Conservation (phyloP, 2,888 invertebrate species). For the Creontiades dilutus region DNA sequence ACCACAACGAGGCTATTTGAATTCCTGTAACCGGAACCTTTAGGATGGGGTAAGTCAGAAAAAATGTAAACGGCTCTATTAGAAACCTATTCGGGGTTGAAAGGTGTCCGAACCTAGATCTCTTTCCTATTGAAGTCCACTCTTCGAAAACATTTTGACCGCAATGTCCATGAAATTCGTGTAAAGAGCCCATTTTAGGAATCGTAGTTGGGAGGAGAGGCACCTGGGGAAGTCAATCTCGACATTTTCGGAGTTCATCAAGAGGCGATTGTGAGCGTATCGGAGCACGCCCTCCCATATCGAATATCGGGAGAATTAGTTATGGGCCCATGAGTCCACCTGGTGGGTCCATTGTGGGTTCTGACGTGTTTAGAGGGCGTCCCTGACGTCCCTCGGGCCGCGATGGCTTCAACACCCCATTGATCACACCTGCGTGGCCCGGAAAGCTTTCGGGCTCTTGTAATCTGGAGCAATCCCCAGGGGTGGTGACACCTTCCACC, state of each 20-base stretch:
- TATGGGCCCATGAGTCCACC: slow-evolving; percentile 63
- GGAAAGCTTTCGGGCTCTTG: slow-evolving; percentile 2
- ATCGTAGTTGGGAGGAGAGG: neutral
- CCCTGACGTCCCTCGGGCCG: neutral
- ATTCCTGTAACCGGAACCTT: neutral
- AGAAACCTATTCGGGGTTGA: slow-evolving; percentile 55
- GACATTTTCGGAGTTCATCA: slow-evolving; percentile 60
- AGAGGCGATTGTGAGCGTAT: slow-evolving; percentile 55
- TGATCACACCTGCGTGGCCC: slow-evolving; percentile 63
- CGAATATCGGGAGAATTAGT: slow-evolving; percentile 59
- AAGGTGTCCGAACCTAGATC: slow-evolving; percentile 44
- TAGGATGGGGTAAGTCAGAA: neutral
- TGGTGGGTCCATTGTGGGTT: slow-evolving; percentile 46
- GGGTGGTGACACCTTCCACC: slow-evolving; percentile 51
- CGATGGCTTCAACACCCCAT: slow-evolving; percentile 40
- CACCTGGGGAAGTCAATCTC: slow-evolving; percentile 61
- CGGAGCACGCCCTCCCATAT: slow-evolving; percentile 62
- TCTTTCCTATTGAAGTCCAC: slow-evolving; percentile 49
- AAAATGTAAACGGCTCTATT: slow-evolving; percentile 56
- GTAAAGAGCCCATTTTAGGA: slow-evolving; percentile 47
- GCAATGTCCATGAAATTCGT: slow-evolving; percentile 66
- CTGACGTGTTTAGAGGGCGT: slow-evolving; percentile 1
- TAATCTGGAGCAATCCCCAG: slow-evolving; percentile 47
- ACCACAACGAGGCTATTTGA: neutral
- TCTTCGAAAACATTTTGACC: slow-evolving; percentile 56